These are phyloP conservation scores for Chromobotia macracanthus DNA, from an alignment of 2,797 vertebrate species.

Conservation along the genomic window DNA sequence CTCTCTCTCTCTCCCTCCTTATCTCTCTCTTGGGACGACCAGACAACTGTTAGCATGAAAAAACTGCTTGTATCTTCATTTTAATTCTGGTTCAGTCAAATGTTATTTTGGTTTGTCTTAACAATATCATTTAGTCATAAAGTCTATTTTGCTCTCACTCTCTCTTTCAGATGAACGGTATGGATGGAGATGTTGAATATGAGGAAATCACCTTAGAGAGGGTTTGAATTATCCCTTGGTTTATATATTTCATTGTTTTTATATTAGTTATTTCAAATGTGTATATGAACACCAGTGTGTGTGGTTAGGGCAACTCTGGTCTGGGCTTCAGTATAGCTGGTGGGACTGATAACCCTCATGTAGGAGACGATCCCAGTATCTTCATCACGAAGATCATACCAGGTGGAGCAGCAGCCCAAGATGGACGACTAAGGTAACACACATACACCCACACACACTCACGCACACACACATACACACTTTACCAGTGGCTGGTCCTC, in stretches of 20 bases:
- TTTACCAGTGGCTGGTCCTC: too few relatives aligned
- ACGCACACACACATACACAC: neutral
- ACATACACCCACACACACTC: conserved; percentile 17
- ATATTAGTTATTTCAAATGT: neutral
- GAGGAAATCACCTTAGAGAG: conserved; percentile 91
- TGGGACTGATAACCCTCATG: conserved; percentile 90
- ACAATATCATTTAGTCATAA: too few relatives aligned
- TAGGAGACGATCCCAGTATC: conserved; percentile 89
- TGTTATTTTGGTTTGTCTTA: too few relatives aligned
- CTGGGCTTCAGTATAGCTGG: conserved; percentile 91
- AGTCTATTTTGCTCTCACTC: conserved; percentile 7
- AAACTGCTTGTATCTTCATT: too few relatives aligned
- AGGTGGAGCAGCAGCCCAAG: conserved; percentile 87
- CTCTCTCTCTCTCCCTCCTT: too few relatives aligned
- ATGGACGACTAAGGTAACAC: conserved; percentile 84
- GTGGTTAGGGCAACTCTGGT: conserved; percentile 86
- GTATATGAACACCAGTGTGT: conserved; percentile 23
- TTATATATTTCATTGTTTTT: neutral
- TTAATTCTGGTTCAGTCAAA: too few relatives aligned
- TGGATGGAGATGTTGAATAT: conserved; percentile 89
- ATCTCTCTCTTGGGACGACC: too few relatives aligned
- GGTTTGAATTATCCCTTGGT: conserved; percentile 70
- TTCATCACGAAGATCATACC: conserved; percentile 95
- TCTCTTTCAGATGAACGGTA: conserved; percentile 84
- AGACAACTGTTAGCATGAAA: too few relatives aligned